Evolutionary conservation across 1,140 invertebrate genomes (phyloP).

Genomic region (Archegozetes longisetosus): DNA sequence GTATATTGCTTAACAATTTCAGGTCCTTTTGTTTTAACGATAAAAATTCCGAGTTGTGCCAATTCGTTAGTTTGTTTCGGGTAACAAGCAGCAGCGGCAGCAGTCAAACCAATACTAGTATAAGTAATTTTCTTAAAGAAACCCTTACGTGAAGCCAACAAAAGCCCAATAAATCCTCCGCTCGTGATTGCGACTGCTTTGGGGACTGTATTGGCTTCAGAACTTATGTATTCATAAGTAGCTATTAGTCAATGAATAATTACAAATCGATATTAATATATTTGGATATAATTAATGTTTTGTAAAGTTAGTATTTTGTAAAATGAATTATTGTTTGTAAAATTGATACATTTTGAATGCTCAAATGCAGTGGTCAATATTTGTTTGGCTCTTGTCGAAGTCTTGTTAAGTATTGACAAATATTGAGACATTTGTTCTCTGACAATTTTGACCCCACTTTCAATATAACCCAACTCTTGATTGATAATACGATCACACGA

Average conservation of each 20-base stretch:
- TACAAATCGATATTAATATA: no score
- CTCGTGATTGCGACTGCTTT: slow-evolving; percentile 7
- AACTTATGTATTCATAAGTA: slow-evolving; percentile 4
- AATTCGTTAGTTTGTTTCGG: slow-evolving; percentile 10
- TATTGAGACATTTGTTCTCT: neutral
- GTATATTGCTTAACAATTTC: slow-evolving; percentile 3
- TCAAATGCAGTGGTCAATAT: neutral
- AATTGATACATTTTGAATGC: neutral
- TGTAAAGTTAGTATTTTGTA: no score
- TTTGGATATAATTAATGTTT: no score
- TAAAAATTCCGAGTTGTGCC: neutral
- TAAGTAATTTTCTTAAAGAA: slow-evolving; percentile 11
- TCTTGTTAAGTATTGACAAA: neutral
- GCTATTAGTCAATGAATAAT: neutral
- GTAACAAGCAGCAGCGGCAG: slow-evolving; percentile 4
- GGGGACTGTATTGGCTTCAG: slow-evolving; percentile 3
- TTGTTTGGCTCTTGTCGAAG: neutral
- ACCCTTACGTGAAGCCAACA: slow-evolving; percentile 6
- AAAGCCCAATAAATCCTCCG: slow-evolving; percentile 7
- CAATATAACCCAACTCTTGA: neutral
- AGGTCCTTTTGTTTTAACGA: slow-evolving; percentile 5
- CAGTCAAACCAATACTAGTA: slow-evolving; percentile 1
- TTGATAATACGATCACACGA: slow-evolving; percentile 1
- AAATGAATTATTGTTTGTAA: no score
- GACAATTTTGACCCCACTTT: neutral